phyloP scores from a whole-genome alignment of 2,888 invertebrate species.

The Gymnocheta viridis region DNA sequence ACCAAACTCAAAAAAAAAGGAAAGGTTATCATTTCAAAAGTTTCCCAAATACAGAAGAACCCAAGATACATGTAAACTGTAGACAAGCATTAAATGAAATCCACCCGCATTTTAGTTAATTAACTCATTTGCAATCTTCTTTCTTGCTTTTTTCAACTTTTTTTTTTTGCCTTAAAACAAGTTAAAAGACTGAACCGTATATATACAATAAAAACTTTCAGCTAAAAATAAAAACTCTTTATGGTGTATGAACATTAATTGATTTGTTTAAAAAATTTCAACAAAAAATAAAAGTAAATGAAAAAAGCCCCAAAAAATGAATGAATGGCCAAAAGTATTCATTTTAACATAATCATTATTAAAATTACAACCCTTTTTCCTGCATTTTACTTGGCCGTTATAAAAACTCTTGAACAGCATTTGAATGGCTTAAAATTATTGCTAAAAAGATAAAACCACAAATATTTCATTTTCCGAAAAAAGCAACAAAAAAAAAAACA shows the following conservation, averaged over 20 bases:
- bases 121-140: conserved; percentile 80
- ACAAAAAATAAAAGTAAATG: conserved; percentile 23
- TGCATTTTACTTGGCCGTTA: conserved; percentile 8
- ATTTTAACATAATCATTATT: conserved; percentile 71
- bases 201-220: conserved; percentile 40
- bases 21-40: conserved; percentile 61
- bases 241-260: conserved; percentile 75
- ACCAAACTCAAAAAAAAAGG: conserved; percentile 28
- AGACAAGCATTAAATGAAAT: conserved; percentile 72
- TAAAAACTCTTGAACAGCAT: conserved; percentile 63
- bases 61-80: conserved; percentile 18
- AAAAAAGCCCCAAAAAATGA: conserved; percentile 4
- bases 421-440: conserved; percentile 63
- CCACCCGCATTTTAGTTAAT: conserved; percentile 82
- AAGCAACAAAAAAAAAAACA: conserved; percentile 5
- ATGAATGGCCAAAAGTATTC: conserved; percentile 67
- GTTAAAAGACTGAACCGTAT: conserved; percentile 42
- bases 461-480: conserved; percentile 67
- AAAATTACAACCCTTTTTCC: conserved; percentile 72
- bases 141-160: conserved; percentile 45
- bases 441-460: conserved; percentile 70
- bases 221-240: conserved; percentile 51
- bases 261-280: conserved; percentile 74
- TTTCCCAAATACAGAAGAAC: conserved; percentile 41
- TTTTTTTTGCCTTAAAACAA: neutral